These are phyloP conservation scores for Odocoileus virginianus DNA, from an alignment of 2,113 vertebrate genomes.

Conservation along the genomic window DNA sequence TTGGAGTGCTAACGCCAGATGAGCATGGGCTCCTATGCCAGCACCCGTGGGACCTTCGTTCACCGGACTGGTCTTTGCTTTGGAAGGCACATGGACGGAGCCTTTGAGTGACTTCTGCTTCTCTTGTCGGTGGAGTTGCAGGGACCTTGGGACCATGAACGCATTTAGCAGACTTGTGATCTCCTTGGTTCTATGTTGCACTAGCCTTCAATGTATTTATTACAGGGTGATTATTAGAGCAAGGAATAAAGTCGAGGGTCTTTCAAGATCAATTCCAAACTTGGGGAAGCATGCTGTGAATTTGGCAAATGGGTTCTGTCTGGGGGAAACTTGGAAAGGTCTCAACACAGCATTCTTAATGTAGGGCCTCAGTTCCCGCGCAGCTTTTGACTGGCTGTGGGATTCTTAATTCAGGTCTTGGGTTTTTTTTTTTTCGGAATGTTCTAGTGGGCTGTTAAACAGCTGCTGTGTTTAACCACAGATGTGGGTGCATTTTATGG, in stretches of 20 bases:
- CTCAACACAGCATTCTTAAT: constrained; percentile 42
- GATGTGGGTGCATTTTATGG: constrained; percentile 68
- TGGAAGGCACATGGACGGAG: fast-evolving
- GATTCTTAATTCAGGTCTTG: constrained; percentile 59
- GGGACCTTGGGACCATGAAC: neutral
- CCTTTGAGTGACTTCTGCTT: neutral
- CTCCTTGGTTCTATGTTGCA: neutral
- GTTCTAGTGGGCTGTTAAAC: constrained; percentile 61
- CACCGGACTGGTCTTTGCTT: neutral
- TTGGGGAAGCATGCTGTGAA: constrained; percentile 38
- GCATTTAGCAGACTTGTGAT: neutral
- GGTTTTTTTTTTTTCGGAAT: neutral
- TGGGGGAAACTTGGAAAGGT: constrained; percentile 48
- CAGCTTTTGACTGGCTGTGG: constrained; percentile 31
- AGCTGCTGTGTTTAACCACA: constrained; percentile 71
- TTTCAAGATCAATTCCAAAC: constrained; percentile 57
- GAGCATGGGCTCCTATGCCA: fast-evolving
- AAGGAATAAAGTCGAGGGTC: constrained; percentile 41
- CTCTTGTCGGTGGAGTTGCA: neutral
- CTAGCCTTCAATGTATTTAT: constrained; percentile 49
- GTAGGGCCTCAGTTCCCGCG: constrained; percentile 20
- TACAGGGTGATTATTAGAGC: constrained; percentile 43
- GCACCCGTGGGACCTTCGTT: neutral
- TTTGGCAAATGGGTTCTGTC: constrained; percentile 59
- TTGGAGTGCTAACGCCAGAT: neutral